Percentiles rank a stretch among this genome's conserved stretches.
Conservation (phyloP, 2,888 invertebrate species). For the Lasius fuliginosus region DNA sequence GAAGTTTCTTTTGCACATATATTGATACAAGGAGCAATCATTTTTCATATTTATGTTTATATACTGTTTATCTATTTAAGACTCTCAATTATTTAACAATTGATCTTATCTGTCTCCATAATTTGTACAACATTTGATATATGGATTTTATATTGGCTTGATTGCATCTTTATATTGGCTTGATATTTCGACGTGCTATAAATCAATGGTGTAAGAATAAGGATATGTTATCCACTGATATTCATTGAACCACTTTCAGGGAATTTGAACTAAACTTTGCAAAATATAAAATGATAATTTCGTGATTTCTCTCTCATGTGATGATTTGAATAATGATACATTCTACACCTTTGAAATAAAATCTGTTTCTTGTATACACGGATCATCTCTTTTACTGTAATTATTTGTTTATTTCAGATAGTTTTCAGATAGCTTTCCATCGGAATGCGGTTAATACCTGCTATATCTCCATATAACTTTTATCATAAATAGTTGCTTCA, state of each 20-base stretch:
- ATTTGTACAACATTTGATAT: constrained; percentile 37
- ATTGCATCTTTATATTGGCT: constrained; percentile 71
- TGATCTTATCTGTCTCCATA: neutral
- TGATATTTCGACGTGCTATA: constrained; percentile 67
- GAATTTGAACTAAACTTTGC: constrained; percentile 59
- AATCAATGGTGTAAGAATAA: constrained; percentile 85
- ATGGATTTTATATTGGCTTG: constrained; percentile 72
- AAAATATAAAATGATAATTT: constrained; percentile 67
- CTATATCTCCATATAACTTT: constrained; percentile 83
- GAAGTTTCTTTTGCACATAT: constrained; percentile 43
- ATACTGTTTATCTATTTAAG: constrained; percentile 23
- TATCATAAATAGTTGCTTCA: constrained; percentile 79
- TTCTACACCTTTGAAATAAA: constrained; percentile 83
- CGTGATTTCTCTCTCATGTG: constrained; percentile 57
- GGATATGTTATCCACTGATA: constrained; percentile 64
- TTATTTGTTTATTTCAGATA: constrained; percentile 86
- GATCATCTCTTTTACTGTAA: constrained; percentile 81
- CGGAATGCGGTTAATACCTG: constrained; percentile 85
- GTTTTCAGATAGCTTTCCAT: constrained; percentile 86
- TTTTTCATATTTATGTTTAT: constrained; percentile 30
- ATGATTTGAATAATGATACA: constrained; percentile 71
- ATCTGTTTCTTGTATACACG: constrained; percentile 64
- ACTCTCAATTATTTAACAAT: constrained; percentile 22
- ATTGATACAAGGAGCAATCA: neutral
- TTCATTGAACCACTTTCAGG: constrained; percentile 74